phyloP scores from a whole-genome alignment of 2,113 vertebrate species.

The Coregonus clupeaformis region DNA sequence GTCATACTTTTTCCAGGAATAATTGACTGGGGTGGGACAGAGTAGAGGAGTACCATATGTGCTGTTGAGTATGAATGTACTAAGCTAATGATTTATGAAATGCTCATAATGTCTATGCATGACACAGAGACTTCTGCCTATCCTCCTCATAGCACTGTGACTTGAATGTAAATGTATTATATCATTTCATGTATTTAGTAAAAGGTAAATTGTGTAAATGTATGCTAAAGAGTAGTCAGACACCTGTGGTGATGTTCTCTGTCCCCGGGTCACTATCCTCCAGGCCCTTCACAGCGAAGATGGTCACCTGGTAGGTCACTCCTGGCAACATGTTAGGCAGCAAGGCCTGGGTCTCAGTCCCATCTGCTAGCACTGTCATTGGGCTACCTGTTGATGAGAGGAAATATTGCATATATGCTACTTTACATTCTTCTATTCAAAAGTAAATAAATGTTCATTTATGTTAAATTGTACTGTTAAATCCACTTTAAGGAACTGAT shows the following conservation, averaged over 20 bases:
- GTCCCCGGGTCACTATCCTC: slow-evolving; percentile 88
- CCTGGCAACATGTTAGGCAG: slow-evolving; percentile 83
- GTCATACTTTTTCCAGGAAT: too few species aligned
- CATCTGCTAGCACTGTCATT: slow-evolving; percentile 74
- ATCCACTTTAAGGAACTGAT: too few species aligned
- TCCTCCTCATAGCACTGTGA: too few species aligned
- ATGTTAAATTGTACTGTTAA: too few species aligned
- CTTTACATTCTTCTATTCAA: not conserved
- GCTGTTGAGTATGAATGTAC: not conserved
- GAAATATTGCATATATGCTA: not conserved
- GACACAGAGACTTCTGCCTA: too few species aligned
- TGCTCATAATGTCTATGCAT: too few species aligned
- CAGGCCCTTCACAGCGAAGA: slow-evolving; percentile 85
- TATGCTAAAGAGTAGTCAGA: not conserved
- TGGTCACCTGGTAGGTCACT: slow-evolving; percentile 78
- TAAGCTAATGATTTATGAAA: not conserved
- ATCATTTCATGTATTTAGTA: too few species aligned
- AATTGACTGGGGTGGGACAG: too few species aligned
- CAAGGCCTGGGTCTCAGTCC: slow-evolving; percentile 71
- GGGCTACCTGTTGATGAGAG: slow-evolving; percentile 73
- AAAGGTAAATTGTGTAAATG: too few species aligned
- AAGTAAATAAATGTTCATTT: too few species aligned
- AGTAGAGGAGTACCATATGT: not conserved
- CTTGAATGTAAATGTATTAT: too few species aligned
- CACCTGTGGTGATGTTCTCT: slow-evolving; percentile 85